A percentile compares a stretch with the other conserved stretches of the same genome.
Evolutionary conservation across 2,113 vertebrate species (phyloP).

Genomic region (Bos indicus): DNA sequence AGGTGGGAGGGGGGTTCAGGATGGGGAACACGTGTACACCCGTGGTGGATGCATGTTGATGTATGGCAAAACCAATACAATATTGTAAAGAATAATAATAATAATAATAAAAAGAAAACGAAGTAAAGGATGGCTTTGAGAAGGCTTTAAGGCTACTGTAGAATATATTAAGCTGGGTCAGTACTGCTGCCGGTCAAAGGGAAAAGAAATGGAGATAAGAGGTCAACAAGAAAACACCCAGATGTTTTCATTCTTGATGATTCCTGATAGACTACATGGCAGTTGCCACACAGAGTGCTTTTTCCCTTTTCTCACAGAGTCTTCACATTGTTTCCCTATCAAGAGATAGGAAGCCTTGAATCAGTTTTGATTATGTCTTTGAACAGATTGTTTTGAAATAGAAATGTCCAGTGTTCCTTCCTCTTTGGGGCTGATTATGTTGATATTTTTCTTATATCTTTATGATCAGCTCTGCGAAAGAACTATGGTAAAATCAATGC

Average conservation of each 20-base stretch:
- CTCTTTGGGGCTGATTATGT: not conserved
- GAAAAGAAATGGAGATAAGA: not conserved
- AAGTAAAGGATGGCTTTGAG: not conserved
- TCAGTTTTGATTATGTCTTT: slow-evolving; percentile 40
- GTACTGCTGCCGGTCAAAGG: not conserved
- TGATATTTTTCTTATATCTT: not conserved
- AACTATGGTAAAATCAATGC: not conserved
- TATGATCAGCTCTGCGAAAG: not conserved
- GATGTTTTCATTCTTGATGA: not conserved
- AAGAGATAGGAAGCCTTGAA: not conserved
- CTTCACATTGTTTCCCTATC: not conserved
- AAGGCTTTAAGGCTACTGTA: not conserved
- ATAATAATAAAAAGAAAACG: not conserved
- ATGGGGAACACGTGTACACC: too few species aligned
- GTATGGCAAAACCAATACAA: too few species aligned
- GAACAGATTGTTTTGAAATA: not conserved
- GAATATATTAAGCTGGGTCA: not conserved
- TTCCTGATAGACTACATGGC: not conserved
- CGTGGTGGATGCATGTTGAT: too few species aligned
- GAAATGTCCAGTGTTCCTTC: not conserved
- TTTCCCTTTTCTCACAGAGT: not conserved
- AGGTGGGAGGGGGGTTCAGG: too few species aligned
- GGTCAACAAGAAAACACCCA: not conserved
- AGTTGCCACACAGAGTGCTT: rapidly evolving
- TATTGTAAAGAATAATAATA: too few species aligned